Conservation (phyloP, 2,113 vertebrate genomes). For the Oxyruncus cristatus region DNA sequence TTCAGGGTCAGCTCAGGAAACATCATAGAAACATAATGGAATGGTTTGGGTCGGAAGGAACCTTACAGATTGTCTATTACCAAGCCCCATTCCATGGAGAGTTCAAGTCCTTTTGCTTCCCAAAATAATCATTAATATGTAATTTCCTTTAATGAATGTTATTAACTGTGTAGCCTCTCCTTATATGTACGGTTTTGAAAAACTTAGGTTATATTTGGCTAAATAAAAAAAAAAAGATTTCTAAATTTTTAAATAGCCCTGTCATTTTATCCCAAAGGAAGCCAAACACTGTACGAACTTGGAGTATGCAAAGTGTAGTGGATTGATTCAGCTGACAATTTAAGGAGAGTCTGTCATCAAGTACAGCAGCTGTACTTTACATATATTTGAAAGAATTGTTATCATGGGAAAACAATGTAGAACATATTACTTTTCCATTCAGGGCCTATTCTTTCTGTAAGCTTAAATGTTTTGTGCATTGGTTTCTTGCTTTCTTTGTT, state of each 20-base stretch:
- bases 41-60: background rate
- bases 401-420: background rate
- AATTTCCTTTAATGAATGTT: background rate
- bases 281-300: background rate
- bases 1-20: conserved; percentile 1
- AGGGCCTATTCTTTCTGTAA: background rate
- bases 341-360: background rate
- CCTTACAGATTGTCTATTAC: background rate
- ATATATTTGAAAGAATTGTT: background rate
- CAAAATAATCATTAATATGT: background rate
- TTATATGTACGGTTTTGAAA: background rate
- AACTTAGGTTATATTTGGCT: background rate
- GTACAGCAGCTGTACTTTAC: background rate
- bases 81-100: no score
- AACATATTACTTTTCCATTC: background rate
- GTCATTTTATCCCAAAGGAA: background rate
- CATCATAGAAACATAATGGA: background rate
- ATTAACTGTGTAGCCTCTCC: background rate
- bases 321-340: background rate
- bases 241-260: background rate
- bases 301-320: background rate
- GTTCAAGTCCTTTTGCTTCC: background rate
- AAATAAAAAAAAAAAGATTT: background rate
- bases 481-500: background rate
- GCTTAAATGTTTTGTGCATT: background rate